Base-by-base conservation (phyloP, 1,140 invertebrate species). In the Drosophila subpulchrella region DNA sequence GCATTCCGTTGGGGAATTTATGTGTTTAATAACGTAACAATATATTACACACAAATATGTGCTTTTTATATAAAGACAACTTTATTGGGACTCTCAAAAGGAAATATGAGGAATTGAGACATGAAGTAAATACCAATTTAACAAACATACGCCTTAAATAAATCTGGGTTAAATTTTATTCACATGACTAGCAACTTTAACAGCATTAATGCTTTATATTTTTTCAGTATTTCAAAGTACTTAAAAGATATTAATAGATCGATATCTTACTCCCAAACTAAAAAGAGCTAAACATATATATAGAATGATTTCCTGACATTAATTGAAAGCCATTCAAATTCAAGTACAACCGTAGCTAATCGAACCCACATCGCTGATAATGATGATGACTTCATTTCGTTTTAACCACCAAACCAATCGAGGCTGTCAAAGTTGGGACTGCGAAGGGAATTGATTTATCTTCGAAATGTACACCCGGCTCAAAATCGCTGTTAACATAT, bases 401-500 rank as follows among this genome's bases (percentile, higher is more conserved):
- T 39, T 68, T 41, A 41, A 17, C 67, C 67, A 58, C 42, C 67
- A 71, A 42, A 58, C 42, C 67, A 71, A 42, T 71, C 54, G 51
- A 58, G 44, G 30, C 68, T 58, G 68, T 72, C 68, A 72, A 30
- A 34, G 36, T 47, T 56, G 66, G 15, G 20, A 27, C 65, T 58
- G 66, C 17, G 32, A 53, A 57, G 57, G 47, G 34, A 55, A 74
- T 65, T 75, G 72, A 75, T 75, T 75, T 75, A 75, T 75, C 71
- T 44, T 51, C 44, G 71, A 44, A 74, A 73, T 75, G 60, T 75
- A 30, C 39, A 75, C 72, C 72, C 57, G 30, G 36, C 71, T 73
- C 70, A 82, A 78, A 67, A 57, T 60, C 53, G 55, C 70, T 73
- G 67, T 60, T 57, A 77, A 75, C 80, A 86, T 75, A 61, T 74